A percentile compares a stretch with the other conserved stretches of the same genome.
Conservation (phyloP, 2,113 vertebrate genomes). For the Piliocolobus tephrosceles region DNA sequence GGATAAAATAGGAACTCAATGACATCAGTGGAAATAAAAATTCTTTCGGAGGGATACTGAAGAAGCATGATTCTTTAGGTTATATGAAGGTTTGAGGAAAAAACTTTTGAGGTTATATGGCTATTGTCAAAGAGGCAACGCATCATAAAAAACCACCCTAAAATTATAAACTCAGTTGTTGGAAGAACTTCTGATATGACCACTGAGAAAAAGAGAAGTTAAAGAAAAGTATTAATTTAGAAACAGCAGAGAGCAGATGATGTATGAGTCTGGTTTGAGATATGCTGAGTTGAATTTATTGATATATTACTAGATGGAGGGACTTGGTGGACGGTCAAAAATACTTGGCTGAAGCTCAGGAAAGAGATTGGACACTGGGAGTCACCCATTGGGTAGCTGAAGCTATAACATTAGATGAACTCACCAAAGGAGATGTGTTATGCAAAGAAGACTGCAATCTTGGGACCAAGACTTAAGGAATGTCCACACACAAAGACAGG, state of each 20-base stretch:
- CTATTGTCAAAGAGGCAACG: not conserved
- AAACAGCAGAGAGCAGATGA: not conserved
- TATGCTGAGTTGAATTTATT: too few relatives aligned
- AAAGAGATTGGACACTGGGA: not conserved
- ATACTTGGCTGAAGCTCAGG: not conserved
- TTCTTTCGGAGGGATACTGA: not conserved
- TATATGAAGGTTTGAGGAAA: not conserved
- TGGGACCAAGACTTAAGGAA: not conserved
- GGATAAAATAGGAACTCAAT: not conserved
- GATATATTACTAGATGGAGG: not conserved
- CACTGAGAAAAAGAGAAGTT: not conserved
- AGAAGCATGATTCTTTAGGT: not conserved
- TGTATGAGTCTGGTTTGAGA: not conserved
- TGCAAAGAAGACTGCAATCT: too few relatives aligned
- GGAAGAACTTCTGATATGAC: not conserved
- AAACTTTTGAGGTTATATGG: not conserved
- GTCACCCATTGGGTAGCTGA: not conserved
- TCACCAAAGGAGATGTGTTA: too few relatives aligned
- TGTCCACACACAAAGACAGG: not conserved
- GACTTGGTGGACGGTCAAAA: not conserved
- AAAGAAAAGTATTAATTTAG: not conserved
- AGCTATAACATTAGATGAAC: not conserved
- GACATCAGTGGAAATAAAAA: not conserved
- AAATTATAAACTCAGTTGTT: not conserved
- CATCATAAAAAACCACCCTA: not conserved